Evolutionary conservation across 1,140 invertebrate species (phyloP), one percentile per base, ranked within the genome.

Genomic region (Laupala kohalensis): DNA sequence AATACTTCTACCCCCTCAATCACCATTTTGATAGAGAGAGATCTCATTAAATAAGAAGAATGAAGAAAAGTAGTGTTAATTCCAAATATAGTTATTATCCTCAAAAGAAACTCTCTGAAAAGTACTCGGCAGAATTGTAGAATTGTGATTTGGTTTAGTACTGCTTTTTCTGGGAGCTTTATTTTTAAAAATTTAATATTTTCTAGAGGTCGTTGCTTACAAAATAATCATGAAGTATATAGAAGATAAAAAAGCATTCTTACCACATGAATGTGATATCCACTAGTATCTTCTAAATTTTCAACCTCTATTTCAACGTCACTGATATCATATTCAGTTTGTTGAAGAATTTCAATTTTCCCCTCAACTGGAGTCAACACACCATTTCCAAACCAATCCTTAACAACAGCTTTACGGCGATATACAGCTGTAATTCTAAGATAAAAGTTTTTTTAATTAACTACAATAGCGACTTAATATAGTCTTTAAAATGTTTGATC

Each of bases 321-420:
- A 29, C 92, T 92, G 30, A 89, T 80, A 80, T 95, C 92, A 78
- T 93, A 94, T 79, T 92, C 89, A 4, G 89, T 92, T 78, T 93
- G 88, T 80, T 97, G 94, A 37, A 88, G 83, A 73, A 95, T 86
- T 80, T 94, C 92, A 5, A 95, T 80, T 81, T 89, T 88, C 25
- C 93, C 93, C 75, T 82, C 85, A 15, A 93, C 80, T 0, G 82
- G 79, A 62, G 85, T 79, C 0, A 79, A 76, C 73, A 87, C 82
- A 1, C 90, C 91, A 79, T 95, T 94, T 24, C 90, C 86, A 80
- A 90, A 94, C 93, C 93, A 95, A 77, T 94, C 90, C 77, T 87
- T 89, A 0, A 87, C 90, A 12, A 95, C 92, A 6, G 90, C 92
- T 81, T 95, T 95, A 72, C 91, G 84, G 13, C 91, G 84, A 77